Evolutionary conservation across 2,113 vertebrate species (phyloP), one percentile per base, ranked within the genome.

Genomic region (Blennius ocellaris): DNA sequence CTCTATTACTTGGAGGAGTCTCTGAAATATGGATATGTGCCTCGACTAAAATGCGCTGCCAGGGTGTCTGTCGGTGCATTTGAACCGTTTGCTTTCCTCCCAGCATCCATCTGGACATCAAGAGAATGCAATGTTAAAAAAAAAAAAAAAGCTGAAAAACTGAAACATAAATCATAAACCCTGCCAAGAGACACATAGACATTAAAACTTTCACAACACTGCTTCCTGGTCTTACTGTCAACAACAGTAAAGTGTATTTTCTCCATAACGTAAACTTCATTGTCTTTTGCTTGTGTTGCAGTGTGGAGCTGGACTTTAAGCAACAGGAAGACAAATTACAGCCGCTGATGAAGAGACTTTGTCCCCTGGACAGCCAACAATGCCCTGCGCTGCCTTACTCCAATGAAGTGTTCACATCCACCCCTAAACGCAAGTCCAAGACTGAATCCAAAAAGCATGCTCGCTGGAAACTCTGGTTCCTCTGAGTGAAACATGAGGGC

Each of bases 381-480:
- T 96, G 95, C 69, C 95, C 95, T 73, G 94, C 96, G 90, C 95
- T 96, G 95, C 96, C 96, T 96, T 99, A 98, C 84, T 89, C 97
- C 91, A 97, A 96, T 87, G 98, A 99, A 94, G 94, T 94, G 56
- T 95, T 95, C 94, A 95, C 96, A 87, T 95, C 97, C 8, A 97
- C 98, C 69, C 97, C 97, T 69, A 99, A 97, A 92, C 96, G 97
- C 95, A 99, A 98, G 95, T 94, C 97, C 91, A 99, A 99, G 95
- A 94, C 96, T 76, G 98, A 99, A 92, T 96, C 97, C 84, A 99
- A 99, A 96, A 99, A 98, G 94, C 98, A 98, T 0, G 97, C 95
- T 65, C 95, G 97, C 45, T 99, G 98, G 97, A 99, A 97, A 98
- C 96, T 98, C 91, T 99, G 98, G 98, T 99, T 99, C 92, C 96